phyloP scores from a whole-genome alignment of 1,140 invertebrate species.

The Zaprionus ornatus region DNA sequence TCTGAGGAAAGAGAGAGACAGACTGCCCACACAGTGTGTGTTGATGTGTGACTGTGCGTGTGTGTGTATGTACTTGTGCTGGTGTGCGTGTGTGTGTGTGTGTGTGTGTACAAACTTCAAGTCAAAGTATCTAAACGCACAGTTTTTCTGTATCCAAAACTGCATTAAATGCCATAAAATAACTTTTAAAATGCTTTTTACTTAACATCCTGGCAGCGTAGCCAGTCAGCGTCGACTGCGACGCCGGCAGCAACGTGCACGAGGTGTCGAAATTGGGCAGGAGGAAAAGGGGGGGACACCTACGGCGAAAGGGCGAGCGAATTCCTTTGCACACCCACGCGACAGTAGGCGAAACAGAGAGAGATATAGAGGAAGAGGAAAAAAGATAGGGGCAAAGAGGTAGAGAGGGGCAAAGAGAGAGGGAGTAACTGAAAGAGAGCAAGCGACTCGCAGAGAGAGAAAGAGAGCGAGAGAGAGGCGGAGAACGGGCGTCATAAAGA shows the following conservation, averaged over 20 bases:
- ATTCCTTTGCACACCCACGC: constrained; percentile 43
- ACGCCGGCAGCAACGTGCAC: constrained; percentile 4
- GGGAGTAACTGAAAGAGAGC: constrained; percentile 8
- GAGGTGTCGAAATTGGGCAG: constrained; percentile 48
- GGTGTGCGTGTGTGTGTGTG: constrained; percentile 4
- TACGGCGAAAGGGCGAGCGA: constrained; percentile 8
- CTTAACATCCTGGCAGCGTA: constrained; percentile 74
- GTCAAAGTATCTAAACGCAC: constrained; percentile 81
- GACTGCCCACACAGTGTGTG: background rate
- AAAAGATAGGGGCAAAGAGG: background rate
- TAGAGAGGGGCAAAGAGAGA: background rate
- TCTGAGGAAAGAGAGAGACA: constrained; percentile 17
- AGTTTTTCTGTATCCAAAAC: constrained; percentile 83
- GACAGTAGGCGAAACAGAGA: background rate
- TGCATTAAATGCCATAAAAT: constrained; percentile 84
- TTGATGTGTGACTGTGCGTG: background rate
- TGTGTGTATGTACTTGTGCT: background rate
- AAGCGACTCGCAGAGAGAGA: background rate
- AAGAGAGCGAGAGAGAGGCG: background rate
- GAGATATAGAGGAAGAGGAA: constrained; percentile 1
- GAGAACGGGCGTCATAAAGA: constrained; percentile 55
- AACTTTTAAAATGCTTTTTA: constrained; percentile 83
- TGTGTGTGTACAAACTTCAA: constrained; percentile 60
- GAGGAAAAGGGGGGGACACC: background rate
- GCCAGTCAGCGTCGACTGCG: constrained; percentile 1